These are phyloP conservation scores for Corvus cornix DNA, from an alignment of 2,113 vertebrate species.

Conservation along the genomic window DNA sequence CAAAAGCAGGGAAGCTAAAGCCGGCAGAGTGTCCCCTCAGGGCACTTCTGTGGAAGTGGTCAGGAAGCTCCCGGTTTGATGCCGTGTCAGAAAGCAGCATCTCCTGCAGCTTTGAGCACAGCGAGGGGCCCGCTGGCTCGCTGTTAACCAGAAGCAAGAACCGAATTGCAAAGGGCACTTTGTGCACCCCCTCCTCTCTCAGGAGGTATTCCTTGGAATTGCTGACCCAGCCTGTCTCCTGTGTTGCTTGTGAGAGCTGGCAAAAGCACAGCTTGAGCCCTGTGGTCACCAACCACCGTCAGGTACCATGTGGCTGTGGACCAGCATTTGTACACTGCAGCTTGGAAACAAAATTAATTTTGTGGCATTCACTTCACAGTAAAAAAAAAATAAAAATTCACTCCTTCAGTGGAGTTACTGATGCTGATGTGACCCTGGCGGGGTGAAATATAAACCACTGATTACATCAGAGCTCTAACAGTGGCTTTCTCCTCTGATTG, in stretches of 20 bases:
- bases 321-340: background rate
- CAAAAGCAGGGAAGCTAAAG: background rate
- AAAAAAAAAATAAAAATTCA: background rate
- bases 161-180: background rate
- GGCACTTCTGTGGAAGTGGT: background rate
- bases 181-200: background rate
- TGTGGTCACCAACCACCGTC: background rate
- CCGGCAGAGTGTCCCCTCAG: background rate
- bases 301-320: background rate
- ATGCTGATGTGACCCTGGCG: conserved; percentile 3
- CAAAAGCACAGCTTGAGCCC: conserved; percentile 16
- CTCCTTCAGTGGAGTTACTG: conserved; percentile 1
- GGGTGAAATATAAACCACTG: conserved; percentile 52
- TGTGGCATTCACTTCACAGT: background rate
- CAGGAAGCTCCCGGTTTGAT: background rate
- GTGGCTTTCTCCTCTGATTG: background rate
- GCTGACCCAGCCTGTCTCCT: background rate
- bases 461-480: conserved; percentile 38
- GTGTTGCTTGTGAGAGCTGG: background rate
- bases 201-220: background rate
- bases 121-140: background rate
- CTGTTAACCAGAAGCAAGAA: background rate
- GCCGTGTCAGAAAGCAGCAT: background rate
- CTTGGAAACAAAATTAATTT: background rate
- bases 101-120: background rate